Evolutionary conservation across 1,140 invertebrate genomes (phyloP).

Genomic region (Trichonephila clavata): DNA sequence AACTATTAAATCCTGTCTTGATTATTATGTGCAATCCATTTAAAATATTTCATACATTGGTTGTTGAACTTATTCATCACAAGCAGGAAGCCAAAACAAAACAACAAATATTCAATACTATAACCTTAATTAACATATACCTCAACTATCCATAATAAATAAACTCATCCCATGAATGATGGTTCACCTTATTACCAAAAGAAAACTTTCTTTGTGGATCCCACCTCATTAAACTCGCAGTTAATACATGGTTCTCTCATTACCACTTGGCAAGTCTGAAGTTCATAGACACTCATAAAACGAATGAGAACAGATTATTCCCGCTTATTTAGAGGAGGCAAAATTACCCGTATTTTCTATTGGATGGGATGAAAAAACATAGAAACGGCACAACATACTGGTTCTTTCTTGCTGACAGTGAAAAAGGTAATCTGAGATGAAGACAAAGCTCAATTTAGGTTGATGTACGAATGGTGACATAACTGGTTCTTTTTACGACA

Average conservation of each 20-base stretch:
- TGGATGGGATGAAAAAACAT: constrained; percentile 31
- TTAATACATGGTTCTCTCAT: constrained; percentile 33
- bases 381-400: neutral
- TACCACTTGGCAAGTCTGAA: constrained; percentile 26
- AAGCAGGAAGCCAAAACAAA: neutral
- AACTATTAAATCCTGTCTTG: no score
- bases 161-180: neutral
- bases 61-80: no score
- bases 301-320: constrained; percentile 43
- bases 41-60: no score
- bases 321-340: neutral
- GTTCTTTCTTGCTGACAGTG: neutral
- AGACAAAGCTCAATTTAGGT: neutral
- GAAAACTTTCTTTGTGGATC: neutral
- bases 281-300: constrained; percentile 59
- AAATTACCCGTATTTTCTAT: constrained; percentile 37
- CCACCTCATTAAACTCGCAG: neutral
- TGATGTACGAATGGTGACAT: neutral
- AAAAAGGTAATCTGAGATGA: neutral
- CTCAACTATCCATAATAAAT: neutral
- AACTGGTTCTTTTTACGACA: neutral
- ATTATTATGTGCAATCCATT: no score
- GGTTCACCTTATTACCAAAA: neutral
- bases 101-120: neutral
- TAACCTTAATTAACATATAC: neutral